These are phyloP conservation scores for Diadromus collaris DNA, from an alignment of 2,888 invertebrate species.

Conservation along the genomic window DNA sequence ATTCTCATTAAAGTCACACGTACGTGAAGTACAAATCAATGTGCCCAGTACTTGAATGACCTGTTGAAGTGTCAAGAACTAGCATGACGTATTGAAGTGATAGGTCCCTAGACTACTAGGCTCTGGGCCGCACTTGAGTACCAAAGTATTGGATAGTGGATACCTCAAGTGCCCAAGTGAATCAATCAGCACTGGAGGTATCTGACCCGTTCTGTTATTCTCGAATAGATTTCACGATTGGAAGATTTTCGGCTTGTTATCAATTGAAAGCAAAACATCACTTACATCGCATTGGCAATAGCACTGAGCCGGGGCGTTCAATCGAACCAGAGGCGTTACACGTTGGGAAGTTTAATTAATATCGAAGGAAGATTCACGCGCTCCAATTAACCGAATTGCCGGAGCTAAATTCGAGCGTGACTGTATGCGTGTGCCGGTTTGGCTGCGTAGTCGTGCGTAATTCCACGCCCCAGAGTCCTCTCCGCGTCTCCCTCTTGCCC, in stretches of 20 bases:
- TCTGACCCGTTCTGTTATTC: background rate
- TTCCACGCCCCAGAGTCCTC: background rate
- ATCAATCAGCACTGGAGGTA: too few relatives aligned
- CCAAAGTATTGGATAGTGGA: too few relatives aligned
- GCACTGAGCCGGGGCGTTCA: conserved; percentile 19
- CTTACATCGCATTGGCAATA: conserved; percentile 1
- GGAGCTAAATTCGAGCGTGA: conserved; percentile 41
- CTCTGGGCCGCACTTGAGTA: too few relatives aligned
- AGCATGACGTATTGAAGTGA: too few relatives aligned
- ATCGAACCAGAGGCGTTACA: conserved; percentile 34
- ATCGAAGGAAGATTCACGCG: conserved; percentile 60
- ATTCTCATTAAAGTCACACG: too few relatives aligned
- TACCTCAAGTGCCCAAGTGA: too few relatives aligned
- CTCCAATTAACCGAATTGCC: conserved; percentile 61
- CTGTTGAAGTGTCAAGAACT: too few relatives aligned
- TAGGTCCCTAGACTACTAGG: too few relatives aligned
- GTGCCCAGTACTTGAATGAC: too few relatives aligned
- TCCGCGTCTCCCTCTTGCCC: background rate
- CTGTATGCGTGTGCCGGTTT: background rate
- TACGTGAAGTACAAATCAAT: too few relatives aligned
- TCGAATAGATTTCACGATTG: too few relatives aligned
- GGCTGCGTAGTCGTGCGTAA: conserved; percentile 17
- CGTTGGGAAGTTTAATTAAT: conserved; percentile 58
- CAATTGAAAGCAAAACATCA: conserved; percentile 12
- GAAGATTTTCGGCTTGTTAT: background rate